A percentile compares a stretch with the other conserved stretches of the same genome.
Evolutionary conservation across 2,113 vertebrate genomes (phyloP).

Genomic region (Cyphotilapia sp.): DNA sequence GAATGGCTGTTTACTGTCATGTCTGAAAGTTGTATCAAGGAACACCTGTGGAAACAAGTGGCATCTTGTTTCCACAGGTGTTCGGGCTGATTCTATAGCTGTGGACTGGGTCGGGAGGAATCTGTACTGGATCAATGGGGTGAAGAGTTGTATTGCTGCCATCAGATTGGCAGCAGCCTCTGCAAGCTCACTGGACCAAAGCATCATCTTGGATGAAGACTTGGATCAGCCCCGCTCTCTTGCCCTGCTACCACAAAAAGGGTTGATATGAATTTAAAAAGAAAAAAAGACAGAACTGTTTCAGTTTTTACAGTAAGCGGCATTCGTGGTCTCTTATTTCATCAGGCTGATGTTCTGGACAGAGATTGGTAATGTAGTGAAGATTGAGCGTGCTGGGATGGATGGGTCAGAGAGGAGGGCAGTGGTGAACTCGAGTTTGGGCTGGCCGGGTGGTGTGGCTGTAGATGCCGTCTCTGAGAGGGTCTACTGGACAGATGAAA

Average conservation of each 20-base stretch:
- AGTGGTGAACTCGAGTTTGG: conserved; percentile 74
- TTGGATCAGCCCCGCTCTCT: conserved; percentile 79
- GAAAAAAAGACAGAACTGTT: background rate
- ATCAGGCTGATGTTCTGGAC: conserved; percentile 89
- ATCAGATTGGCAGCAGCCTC: conserved; percentile 56
- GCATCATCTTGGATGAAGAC: conserved; percentile 75
- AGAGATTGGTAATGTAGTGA: conserved; percentile 75
- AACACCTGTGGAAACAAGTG: background rate
- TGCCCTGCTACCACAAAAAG: conserved; percentile 77
- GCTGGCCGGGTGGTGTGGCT: conserved; percentile 82
- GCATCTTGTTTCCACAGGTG: conserved; percentile 56
- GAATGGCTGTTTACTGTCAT: background rate
- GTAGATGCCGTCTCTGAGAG: conserved; percentile 74
- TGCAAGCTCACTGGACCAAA: conserved; percentile 58
- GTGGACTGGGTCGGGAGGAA: conserved; percentile 90
- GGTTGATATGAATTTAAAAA: conserved; percentile 60
- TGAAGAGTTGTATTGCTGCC: conserved; percentile 76
- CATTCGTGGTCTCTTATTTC: background rate
- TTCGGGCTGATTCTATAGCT: conserved; percentile 79
- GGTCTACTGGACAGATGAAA: conserved; percentile 90
- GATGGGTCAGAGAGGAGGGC: conserved; percentile 75
- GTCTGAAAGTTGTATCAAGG: background rate
- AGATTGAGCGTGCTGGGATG: conserved; percentile 83
- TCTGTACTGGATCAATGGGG: conserved; percentile 85
- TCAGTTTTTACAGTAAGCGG: background rate